Percentiles rank a stretch among this genome's conserved stretches.
Conservation (phyloP, 2,888 invertebrate genomes). For the Hypercompe scribonia region DNA sequence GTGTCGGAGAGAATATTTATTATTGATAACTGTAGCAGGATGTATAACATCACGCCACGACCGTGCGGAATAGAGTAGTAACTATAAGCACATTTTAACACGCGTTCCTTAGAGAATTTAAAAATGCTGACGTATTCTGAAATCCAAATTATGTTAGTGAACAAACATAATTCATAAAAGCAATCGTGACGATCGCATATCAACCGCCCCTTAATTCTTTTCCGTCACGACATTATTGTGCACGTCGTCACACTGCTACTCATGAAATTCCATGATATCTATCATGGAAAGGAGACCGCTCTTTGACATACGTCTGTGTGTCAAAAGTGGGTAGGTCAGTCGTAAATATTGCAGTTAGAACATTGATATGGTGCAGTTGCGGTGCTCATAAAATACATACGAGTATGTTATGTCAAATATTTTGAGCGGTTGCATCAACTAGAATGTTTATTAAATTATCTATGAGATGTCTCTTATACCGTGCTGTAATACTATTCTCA, state of each 20-base stretch:
- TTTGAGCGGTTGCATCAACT: not conserved
- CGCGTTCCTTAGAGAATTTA: not conserved
- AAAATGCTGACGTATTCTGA: not conserved
- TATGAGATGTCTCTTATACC: not conserved
- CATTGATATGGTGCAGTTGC: not conserved
- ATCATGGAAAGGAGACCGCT: not conserved
- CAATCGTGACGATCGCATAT: not conserved
- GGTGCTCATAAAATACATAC: not conserved
- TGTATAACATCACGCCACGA: not conserved
- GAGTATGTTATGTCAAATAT: not conserved
- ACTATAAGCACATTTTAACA: not conserved
- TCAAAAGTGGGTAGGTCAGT: not conserved
- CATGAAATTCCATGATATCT: not conserved
- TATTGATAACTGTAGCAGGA: not conserved
- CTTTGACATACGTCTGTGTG: not conserved
- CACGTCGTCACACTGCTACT: not conserved
- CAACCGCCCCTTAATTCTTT: not conserved
- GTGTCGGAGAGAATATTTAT: not conserved
- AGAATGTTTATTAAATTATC: not conserved
- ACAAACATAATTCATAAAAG: not conserved
- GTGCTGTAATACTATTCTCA: no score
- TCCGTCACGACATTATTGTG: not conserved
- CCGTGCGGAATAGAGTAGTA: no score
- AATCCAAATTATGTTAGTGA: not conserved
- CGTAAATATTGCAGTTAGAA: not conserved